phyloP scores from a whole-genome alignment of 1,140 invertebrate species.

The Atopsyche davidsoni region DNA sequence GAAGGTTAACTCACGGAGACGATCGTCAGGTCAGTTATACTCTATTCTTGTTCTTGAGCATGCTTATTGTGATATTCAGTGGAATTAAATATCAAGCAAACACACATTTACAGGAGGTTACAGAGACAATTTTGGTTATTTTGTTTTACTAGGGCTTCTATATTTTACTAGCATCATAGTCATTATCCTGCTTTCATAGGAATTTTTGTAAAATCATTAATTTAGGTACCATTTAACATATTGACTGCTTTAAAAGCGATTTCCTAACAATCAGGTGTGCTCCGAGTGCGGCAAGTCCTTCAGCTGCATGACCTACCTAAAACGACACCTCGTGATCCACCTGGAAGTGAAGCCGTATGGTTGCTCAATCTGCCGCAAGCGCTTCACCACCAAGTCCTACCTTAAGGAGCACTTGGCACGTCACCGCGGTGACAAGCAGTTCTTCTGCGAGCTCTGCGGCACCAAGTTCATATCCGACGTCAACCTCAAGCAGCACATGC shows the following conservation, averaged over 20 bases:
- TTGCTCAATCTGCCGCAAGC: constrained; percentile 16
- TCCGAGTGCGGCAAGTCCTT: constrained; percentile 29
- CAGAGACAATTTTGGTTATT: background rate
- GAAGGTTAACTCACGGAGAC: constrained; percentile 20
- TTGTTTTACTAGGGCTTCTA: too few species aligned
- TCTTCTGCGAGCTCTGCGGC: constrained; percentile 26
- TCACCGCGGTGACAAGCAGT: constrained; percentile 21
- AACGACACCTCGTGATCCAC: constrained; percentile 31
- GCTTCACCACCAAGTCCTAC: constrained; percentile 21
- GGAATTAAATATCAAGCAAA: too few species aligned
- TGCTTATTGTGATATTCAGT: too few species aligned
- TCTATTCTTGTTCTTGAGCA: too few species aligned
- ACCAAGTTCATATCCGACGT: constrained; percentile 22
- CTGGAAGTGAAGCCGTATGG: constrained; percentile 35
- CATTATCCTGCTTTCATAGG: too few species aligned
- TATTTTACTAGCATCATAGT: too few species aligned
- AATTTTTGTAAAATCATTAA: background rate
- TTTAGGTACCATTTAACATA: too few species aligned
- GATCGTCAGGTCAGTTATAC: constrained; percentile 23
- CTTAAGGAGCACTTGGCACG: constrained; percentile 23
- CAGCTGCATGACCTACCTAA: constrained; percentile 26
- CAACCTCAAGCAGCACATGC: constrained; percentile 28
- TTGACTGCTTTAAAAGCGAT: too few species aligned
- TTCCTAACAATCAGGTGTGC: constrained; percentile 21
- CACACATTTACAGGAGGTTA: too few species aligned